Base-by-base conservation (phyloP, 2,888 invertebrate species). In the Drosophila nigricruria region DNA sequence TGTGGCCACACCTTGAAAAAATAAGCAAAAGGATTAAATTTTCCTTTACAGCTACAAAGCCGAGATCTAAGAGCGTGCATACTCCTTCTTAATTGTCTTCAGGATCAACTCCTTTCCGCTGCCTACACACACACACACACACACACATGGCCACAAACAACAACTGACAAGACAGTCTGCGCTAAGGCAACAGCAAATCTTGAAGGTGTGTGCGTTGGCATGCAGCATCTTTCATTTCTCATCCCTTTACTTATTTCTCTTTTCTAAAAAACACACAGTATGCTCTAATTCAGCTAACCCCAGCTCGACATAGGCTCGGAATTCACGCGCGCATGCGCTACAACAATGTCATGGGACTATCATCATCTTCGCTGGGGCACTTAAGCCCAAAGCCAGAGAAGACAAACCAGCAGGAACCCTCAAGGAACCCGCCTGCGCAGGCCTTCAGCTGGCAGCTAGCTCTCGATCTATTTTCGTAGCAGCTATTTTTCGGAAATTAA, bases 1-100 rank as follows among this genome's bases (percentile, higher is more conserved):
- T 77, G 74, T 75, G 61, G 90, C 86, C 90, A 82, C 88, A 90
- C 88, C 90, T 86, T 86, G 86, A 89, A 85, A 89, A 86, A 89
- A 87, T 85, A 90, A 85, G 76, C 88, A 85, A 87, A 86, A 89
- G 88, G 88, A 87, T 86, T 84, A 78, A 63, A 75, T 88, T 60
- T 77, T 77, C 53, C 56, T 59, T 43, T 54, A 27, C 43, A 64
- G 47, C 58, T 38, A 49, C 27, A 18, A 38, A 20, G 60, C 59
- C 73, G 40, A 77, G 72, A 77, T 65, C 70, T 67, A 69, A 74
- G 66, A 53, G 59, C 52, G 60, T 58, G 67, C 64, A 61, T 69
- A 82, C 79, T 79, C 74, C 82, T 86, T 77, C 69, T 57, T 63
- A 62, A 73, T 74, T 77, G 72, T 79, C 57, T 71, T 16, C 54